Base-by-base conservation (phyloP, 1,140 invertebrate species). In the Eriosoma lanigerum region DNA sequence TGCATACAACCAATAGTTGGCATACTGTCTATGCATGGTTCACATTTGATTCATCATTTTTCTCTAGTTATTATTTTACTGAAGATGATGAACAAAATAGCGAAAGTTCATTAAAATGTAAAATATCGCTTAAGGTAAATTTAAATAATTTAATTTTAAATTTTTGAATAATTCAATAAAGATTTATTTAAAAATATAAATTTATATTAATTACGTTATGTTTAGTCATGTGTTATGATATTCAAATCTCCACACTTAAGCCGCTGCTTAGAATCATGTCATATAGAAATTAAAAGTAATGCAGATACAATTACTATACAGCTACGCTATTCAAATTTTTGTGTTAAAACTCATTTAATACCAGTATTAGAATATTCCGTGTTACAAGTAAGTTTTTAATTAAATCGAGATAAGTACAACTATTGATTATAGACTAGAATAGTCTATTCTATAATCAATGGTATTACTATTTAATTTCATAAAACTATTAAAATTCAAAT, bases 261-360 rank as follows among this genome's bases (percentile, higher is more conserved):
- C 1, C 75, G 75, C 5, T 78, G 75, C 17, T 78, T 78, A 17
- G 75, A 78, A 19, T 78, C 75, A 44, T 78, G 75, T 8, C 75
- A 78, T 62, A 78, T 78, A 5, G 75, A 78, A 60, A 78, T 78
- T 52, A 78, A 78, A 60, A 78, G 38, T 46, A 78, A 78, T n/a
- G 56, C 54, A 13, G 75, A 78, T 46, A 60, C 54, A 60, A 78
- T 78, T 4, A 78, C 75, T 29, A 60, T 78, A 29, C 75, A 78
- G 21, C 15, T 78, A 26, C 75, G 75, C 13, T 78, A 78, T 62
- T 78, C 75, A 44, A 78, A 78, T 62, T 78, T 78, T 62, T 78
- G 75, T 62, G 56, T 78, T n/a, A 78, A 62, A 48, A 78, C 75
- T 26, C 75, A 78, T 62, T 62, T 78, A 38, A 60, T 78, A 46